Evolutionary conservation across 2,797 vertebrate species (phyloP).

Genomic region (Pangasius mekongensis): DNA sequence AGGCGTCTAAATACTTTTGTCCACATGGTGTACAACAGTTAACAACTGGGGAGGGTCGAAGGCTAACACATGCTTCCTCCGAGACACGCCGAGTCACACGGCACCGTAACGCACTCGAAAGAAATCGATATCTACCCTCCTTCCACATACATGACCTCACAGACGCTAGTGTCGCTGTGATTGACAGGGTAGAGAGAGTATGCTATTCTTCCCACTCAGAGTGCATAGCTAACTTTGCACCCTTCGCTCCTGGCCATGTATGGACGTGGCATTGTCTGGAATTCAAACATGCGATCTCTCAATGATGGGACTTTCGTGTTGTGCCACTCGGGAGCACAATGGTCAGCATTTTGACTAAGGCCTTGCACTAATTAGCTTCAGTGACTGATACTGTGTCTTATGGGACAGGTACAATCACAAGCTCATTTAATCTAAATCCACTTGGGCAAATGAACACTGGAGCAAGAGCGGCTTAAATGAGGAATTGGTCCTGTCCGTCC

Average conservation of each 20-base stretch:
- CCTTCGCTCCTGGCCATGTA: not conserved
- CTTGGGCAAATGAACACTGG: conserved; percentile 50
- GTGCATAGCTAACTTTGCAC: not conserved
- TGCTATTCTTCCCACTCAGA: not conserved
- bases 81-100: not conserved
- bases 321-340: too few species aligned
- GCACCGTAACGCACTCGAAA: not conserved
- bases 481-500: conserved; percentile 24
- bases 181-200: not conserved
- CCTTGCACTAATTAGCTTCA: conserved; percentile 31
- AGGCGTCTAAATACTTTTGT: not conserved
- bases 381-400: conserved; percentile 25
- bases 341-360: conserved; percentile 17
- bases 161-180: not conserved
- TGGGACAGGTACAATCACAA: conserved; percentile 44
- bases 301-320: not conserved
- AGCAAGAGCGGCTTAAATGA: conserved; percentile 36
- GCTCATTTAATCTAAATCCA: conserved; percentile 48
- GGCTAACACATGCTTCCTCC: not conserved
- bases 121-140: not conserved
- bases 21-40: not conserved
- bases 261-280: not conserved
- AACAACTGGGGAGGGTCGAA: not conserved
- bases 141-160: not conserved
- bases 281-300: not conserved